phyloP scores from a whole-genome alignment of 2,888 invertebrate genomes.

The Trachelus iudaicus region DNA sequence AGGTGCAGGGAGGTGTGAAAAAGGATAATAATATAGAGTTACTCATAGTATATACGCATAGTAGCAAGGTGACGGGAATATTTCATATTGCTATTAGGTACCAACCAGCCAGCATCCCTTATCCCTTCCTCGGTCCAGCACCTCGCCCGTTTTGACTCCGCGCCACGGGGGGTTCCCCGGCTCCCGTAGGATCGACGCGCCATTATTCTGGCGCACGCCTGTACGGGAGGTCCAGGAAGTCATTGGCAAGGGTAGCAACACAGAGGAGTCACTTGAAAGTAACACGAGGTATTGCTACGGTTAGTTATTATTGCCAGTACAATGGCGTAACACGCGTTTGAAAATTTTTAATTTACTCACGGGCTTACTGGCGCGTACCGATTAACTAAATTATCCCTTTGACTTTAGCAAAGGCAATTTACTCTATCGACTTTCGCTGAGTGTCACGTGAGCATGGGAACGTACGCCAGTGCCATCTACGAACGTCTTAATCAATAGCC shows the following conservation, averaged over 20 bases:
- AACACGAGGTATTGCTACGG: slow-evolving; percentile 28
- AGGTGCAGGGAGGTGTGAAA: slow-evolving; percentile 63
- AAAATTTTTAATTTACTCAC: background rate
- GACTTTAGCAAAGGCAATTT: background rate
- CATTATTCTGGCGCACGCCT: slow-evolving; percentile 24
- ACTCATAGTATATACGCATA: slow-evolving; percentile 31
- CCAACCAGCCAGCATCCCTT: slow-evolving; percentile 39
- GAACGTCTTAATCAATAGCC: background rate
- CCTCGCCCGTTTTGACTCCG: slow-evolving; percentile 21
- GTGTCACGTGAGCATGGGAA: background rate
- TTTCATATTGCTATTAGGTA: slow-evolving; percentile 43
- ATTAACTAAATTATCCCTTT: background rate
- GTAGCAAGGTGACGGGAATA: slow-evolving; percentile 41
- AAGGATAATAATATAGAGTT: slow-evolving; percentile 66
- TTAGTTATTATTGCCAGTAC: background rate
- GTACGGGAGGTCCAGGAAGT: slow-evolving; percentile 37
- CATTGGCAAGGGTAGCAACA: slow-evolving; percentile 26
- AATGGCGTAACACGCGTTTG: slow-evolving; percentile 1
- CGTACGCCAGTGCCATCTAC: background rate
- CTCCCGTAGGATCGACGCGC: slow-evolving; percentile 18
- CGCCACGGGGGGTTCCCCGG: slow-evolving; percentile 25
- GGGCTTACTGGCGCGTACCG: background rate
- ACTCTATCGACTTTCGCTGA: no score
- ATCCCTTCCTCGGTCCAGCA: slow-evolving; percentile 29
- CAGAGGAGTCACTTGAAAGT: slow-evolving; percentile 21